Conservation (phyloP, 2,797 vertebrate genomes). For the Lindbergichthys nudifrons region DNA sequence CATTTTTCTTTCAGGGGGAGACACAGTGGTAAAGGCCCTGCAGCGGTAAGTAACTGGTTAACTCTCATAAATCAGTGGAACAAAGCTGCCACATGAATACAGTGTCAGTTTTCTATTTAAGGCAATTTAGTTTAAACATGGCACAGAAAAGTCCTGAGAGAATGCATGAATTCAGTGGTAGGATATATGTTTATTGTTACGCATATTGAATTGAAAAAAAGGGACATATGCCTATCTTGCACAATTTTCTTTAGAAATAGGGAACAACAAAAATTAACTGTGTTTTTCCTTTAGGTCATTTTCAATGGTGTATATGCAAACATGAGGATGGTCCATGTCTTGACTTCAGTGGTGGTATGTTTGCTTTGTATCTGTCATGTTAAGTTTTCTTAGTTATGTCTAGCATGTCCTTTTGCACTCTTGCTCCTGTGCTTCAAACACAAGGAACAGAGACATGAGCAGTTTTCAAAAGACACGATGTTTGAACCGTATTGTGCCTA, state of each 20-base stretch:
- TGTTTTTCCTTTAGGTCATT: slow-evolving; percentile 86
- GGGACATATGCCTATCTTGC: not conserved
- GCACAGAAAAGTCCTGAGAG: not conserved
- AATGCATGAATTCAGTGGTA: slow-evolving; percentile 12
- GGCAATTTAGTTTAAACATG: slow-evolving; percentile 2
- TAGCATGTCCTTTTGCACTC: not conserved
- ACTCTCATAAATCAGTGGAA: slow-evolving; percentile 2
- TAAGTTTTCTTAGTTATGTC: slow-evolving; percentile 5
- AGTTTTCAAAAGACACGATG: slow-evolving; percentile 29
- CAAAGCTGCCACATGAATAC: not conserved
- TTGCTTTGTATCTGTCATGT: slow-evolving; percentile 25
- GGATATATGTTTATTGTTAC: not conserved
- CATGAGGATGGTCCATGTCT: slow-evolving; percentile 99
- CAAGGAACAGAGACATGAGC: not conserved
- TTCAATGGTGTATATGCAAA: slow-evolving; percentile 99
- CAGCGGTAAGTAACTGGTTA: slow-evolving; percentile 87
- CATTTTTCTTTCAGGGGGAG: slow-evolving; percentile 89
- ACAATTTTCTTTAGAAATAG: slow-evolving; percentile 2
- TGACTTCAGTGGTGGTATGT: slow-evolving; percentile 99
- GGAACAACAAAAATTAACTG: slow-evolving; percentile 31
- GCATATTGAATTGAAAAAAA: slow-evolving; percentile 2
- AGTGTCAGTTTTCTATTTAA: not conserved
- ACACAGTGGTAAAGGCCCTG: slow-evolving; percentile 94
- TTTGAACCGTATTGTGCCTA: slow-evolving; percentile 17
- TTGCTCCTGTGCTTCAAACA: not conserved